phyloP scores from a whole-genome alignment of 1,140 invertebrate species.

The Lepidotrigona ventralis region DNA sequence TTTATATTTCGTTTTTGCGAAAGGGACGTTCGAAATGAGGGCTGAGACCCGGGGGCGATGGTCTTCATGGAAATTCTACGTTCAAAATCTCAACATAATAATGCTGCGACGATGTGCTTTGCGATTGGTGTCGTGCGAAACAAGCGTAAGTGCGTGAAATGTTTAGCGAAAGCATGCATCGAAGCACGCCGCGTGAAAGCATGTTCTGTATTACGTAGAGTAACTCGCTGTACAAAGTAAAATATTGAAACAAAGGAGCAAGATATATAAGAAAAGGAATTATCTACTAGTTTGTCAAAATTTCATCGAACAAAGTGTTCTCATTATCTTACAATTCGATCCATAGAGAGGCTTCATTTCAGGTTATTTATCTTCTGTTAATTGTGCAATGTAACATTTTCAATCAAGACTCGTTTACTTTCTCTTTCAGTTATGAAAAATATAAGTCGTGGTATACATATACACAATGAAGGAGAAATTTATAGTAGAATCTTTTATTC shows the following conservation, averaged over 20 bases:
- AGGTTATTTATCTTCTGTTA: not conserved
- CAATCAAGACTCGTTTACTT: not conserved
- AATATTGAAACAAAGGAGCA: not conserved
- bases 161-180: slow-evolving; percentile 60
- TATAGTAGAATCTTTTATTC: not conserved
- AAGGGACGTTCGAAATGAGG: not conserved
- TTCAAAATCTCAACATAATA: slow-evolving; percentile 35
- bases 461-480: not conserved
- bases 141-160: slow-evolving; percentile 64
- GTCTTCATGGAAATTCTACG: not conserved
- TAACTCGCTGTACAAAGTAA: slow-evolving; percentile 8
- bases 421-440: not conserved
- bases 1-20: not conserved
- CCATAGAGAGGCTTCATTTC: no score
- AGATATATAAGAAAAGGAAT: not conserved
- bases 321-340: not conserved
- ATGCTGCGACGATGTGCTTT: slow-evolving; percentile 52
- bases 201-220: slow-evolving; percentile 28
- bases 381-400: not conserved
- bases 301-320: not conserved
- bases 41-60: no score
- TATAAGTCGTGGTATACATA: not conserved
- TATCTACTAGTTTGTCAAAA: slow-evolving; percentile 19
- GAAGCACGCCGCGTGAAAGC: slow-evolving; percentile 59
- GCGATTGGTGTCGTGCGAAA: slow-evolving; percentile 67